Evolutionary conservation across 2,888 invertebrate species (phyloP), one percentile per base, ranked within the genome.

Genomic region (Argyresthia goedartella): DNA sequence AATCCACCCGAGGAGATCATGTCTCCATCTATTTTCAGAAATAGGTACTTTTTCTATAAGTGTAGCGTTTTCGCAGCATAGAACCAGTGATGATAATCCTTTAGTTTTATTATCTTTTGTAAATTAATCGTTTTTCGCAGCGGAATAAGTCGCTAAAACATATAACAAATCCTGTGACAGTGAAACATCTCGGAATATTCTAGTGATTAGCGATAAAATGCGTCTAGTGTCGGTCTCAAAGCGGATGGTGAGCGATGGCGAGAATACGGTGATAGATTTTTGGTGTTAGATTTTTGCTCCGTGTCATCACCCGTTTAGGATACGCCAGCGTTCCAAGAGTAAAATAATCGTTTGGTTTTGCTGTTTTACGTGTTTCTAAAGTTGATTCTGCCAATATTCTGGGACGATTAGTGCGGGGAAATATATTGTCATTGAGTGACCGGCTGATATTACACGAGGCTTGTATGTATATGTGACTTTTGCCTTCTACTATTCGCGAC

Each of bases 1-100:
- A n/a, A 39, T n/a, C n/a, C 62, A 70, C 69, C 79, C 80, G 81
- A 81, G 25, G 84, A 82, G 82, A 76, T 81, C 35, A 88, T 87
- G 88, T 89, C 89, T 89, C 89, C 89, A 89, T 89, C 89, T 89
- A 89, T 90, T 89, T 90, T 90, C 90, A 90, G 90, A 90, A 87
- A 82, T 88, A 90, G 89, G 90, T 90, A 90, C 90, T 90, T 90
- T 52, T 86, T 87, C 74, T 81, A 77, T 72, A 86, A 80, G 84
- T 82, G 80, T 86, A 85, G 87, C 86, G 86, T 87, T 86, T 87
- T 87, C 82, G 89, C 89, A 89, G 89, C 89, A 74, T 81, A 80
- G 81, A 88, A 84, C 86, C 86, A 88, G 89, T 88, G 89, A 88
- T 89, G 88, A 80, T 89, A 88, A 88, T 88, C 88, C 88, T 87